These are phyloP conservation scores for Scaptodrosophila lebanonensis DNA, from an alignment of 1,140 invertebrate genomes.

Conservation along the genomic window DNA sequence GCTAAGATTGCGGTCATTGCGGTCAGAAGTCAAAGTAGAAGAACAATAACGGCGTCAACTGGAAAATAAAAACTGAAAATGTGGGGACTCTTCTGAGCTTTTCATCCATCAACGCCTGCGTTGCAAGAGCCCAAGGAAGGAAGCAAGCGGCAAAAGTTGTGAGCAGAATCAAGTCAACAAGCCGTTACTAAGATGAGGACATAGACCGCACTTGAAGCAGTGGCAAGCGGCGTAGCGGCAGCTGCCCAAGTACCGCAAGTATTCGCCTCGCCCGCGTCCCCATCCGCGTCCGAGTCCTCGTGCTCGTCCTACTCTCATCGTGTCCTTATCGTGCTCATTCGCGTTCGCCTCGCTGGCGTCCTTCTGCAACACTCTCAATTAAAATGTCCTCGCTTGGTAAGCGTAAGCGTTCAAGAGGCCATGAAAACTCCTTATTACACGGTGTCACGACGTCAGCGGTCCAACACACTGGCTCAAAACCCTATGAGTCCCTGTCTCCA, in stretches of 20 bases:
- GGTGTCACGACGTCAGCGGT: constrained; percentile 46
- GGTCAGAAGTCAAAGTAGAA: no score
- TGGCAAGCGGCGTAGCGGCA: constrained; percentile 44
- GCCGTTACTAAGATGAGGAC: constrained; percentile 39
- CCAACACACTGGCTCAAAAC: constrained; percentile 22
- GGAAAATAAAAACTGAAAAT: no score
- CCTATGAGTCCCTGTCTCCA: background rate
- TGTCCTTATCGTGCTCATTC: constrained; percentile 12
- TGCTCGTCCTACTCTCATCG: constrained; percentile 2
- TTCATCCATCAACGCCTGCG: constrained; percentile 65
- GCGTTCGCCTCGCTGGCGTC: constrained; percentile 15
- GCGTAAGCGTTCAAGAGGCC: constrained; percentile 73
- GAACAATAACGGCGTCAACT: no score
- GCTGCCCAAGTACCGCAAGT: constrained; percentile 63
- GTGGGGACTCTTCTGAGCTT: constrained; percentile 23
- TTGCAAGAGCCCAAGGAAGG: constrained; percentile 2
- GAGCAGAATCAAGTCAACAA: constrained; percentile 41
- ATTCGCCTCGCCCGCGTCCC: constrained; percentile 11
- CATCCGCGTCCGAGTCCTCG: constrained; percentile 23
- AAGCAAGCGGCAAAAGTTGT: constrained; percentile 16
- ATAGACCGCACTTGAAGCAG: background rate
- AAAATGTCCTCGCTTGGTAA: constrained; percentile 74
- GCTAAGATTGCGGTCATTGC: no score
- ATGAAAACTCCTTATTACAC: constrained; percentile 74
- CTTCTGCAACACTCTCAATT: constrained; percentile 71